phyloP scores from a whole-genome alignment of 2,888 invertebrate species.

The Lydus trimaculatus region DNA sequence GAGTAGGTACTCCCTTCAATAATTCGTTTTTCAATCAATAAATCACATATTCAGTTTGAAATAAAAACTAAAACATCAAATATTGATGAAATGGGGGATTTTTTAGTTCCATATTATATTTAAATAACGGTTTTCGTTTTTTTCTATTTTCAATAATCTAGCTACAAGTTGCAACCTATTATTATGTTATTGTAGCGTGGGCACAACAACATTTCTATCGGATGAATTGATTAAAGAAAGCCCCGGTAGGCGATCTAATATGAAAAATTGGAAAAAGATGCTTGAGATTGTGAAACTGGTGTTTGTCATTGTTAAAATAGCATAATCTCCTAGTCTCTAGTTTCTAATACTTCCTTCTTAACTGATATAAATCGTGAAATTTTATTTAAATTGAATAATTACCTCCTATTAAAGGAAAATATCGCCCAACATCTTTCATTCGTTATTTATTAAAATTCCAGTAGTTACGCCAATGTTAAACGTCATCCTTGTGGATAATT shows the following conservation, averaged over 20 bases:
- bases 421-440: background rate
- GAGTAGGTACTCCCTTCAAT: background rate
- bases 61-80: background rate
- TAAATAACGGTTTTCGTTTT: background rate
- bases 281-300: background rate
- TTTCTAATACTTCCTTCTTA: background rate
- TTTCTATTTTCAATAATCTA: background rate
- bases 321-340: background rate
- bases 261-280: background rate
- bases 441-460: background rate
- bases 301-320: background rate
- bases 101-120: background rate
- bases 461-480: background rate
- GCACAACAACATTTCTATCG: background rate
- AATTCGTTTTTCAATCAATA: background rate
- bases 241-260: slow-evolving; percentile 7
- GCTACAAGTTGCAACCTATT: background rate
- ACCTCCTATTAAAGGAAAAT: background rate
- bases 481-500: background rate
- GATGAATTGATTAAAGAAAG: slow-evolving; percentile 4
- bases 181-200: slow-evolving; percentile 7
- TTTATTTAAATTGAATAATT: background rate
- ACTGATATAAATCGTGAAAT: background rate
- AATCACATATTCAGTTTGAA: background rate
- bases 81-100: background rate